Evolutionary conservation across 2,113 vertebrate species (phyloP), one percentile per base, ranked within the genome.

Genomic region (Macquaria ambigua): DNA sequence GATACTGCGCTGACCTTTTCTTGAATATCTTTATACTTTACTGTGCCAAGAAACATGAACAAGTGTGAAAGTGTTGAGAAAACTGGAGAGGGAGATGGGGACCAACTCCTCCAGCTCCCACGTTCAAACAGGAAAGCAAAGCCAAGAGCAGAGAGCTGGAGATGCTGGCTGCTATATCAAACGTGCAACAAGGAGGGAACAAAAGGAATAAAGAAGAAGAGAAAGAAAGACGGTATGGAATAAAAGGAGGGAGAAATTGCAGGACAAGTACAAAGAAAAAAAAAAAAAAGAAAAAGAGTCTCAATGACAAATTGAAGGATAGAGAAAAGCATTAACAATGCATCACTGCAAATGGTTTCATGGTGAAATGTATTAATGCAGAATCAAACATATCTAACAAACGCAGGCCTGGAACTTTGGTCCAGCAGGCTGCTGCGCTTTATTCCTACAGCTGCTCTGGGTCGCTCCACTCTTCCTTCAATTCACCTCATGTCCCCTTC

Each of bases 401-500:
- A 62, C 1, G 52, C 85, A 89, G 85, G 73, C 83, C 70, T 81
- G 43, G 73, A 82, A 74, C 84, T 80, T 59, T 61, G 63, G 55
- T 37, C 86, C 37, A 11, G 69, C 39, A 28, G 41, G 70, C 43
- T 62, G 52, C 50, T 56, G 14, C 9, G 76, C 39, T 77, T 61
- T 58, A 76, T 78, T 87, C 74, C 50, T 46, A 4, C 66, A 21
- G 73, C 61, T 31, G 78, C 76, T 80, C 52, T 10, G 25, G 86
- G 76, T 88, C 70, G 8, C 66, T 46, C 39, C 0, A 1, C 74
- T 74, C 20, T 12, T 31, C 52, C 79, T 87, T 69, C 59, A 23
- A 88, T 91, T 91, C 87, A 71, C 79, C 79, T 87, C 79, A n/a
- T 83, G 84, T 81, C 67, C 31, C 53, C 12, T 37, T 56, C 64